These are phyloP conservation scores for Apostichopus californicus DNA, from an alignment of 35 echinoderm and acorn worm species.

Conservation along the genomic window DNA sequence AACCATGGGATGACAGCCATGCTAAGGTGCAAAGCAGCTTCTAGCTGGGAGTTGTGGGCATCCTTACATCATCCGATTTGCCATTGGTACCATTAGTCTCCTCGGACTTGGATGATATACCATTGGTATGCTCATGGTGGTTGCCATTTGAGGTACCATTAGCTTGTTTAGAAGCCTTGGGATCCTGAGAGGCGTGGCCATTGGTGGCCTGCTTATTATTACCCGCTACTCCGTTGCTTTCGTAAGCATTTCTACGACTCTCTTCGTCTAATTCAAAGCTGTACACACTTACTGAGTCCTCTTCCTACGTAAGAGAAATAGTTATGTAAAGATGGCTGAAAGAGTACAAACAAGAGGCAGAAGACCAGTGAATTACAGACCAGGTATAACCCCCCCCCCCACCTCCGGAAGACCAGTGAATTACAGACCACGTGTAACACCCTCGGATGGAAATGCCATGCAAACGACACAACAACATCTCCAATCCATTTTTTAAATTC, in stretches of 20 bases:
- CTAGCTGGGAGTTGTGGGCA: slow-evolving; percentile 24
- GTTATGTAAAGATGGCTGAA: slow-evolving; percentile 45
- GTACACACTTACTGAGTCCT: slow-evolving; percentile 86
- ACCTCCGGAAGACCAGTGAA: too few species aligned
- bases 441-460: too few species aligned
- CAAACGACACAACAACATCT: too few species aligned
- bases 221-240: neutral
- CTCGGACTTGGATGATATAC: neutral
- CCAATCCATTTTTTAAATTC: too few species aligned
- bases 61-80: slow-evolving; percentile 56
- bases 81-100: slow-evolving; percentile 9
- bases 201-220: neutral
- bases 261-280: slow-evolving; percentile 89
- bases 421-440: too few species aligned
- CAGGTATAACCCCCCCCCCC: too few species aligned
- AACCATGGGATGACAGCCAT: slow-evolving; percentile 35
- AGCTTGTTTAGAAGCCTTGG: neutral
- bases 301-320: slow-evolving; percentile 46
- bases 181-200: neutral
- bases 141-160: slow-evolving; percentile 26
- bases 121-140: neutral
- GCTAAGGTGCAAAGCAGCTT: neutral
- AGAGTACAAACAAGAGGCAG: neutral
- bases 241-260: neutral
- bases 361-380: neutral